Evolutionary conservation across 2,797 vertebrate species (phyloP), one percentile per base, ranked within the genome.

Genomic region (Danionella dracula): DNA sequence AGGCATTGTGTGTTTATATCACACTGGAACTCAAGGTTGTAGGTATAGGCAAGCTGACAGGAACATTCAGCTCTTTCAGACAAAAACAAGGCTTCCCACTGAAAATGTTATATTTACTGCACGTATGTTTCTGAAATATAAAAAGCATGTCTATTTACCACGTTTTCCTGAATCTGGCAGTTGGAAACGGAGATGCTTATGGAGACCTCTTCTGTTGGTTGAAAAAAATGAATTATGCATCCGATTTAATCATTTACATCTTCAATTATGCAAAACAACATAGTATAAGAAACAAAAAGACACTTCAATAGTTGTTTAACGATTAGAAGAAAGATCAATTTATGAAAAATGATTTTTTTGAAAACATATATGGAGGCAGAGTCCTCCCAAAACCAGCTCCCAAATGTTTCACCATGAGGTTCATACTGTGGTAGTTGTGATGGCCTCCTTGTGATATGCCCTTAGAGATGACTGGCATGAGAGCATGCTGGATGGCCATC

Each of bases 181-280:
- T 99, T 97, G 75, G 95, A 98, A 63, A 98, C 95, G 1, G 96
- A 98, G 82, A 99, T 98, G 77, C 94, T 98, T 85, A 94, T 82
- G 64, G 94, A 94, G 66, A 95, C 79, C 71, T 97, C 93, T 81
- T 94, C 96, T 99, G 87, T 83, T 71, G 68, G 75, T 15, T 87
- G 82, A 72, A 54, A 86, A 79, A 51, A 86, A 78, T 84, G 56
- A 81, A 31, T 73, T 17, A 34, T 17, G 23, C 15, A n/a, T 15
- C n/a, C 4, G n/a, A 32, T 1, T 20, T 48, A 11, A 29, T 29
- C 31, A 45, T 55, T 38, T 55, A 65, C 50, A 46, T 27, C 31
- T 27, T 55, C 23, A 27, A 27, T 27, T n/a, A n/a, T n/a, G n/a
- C n/a, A n/a, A n/a, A n/a, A n/a, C n/a, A n/a, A n/a, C n/a, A 27